Percentiles rank a stretch among this genome's conserved stretches.
These are phyloP conservation scores for Drymonia ruficornis DNA, from an alignment of 2,888 invertebrate species.

Conservation along the genomic window DNA sequence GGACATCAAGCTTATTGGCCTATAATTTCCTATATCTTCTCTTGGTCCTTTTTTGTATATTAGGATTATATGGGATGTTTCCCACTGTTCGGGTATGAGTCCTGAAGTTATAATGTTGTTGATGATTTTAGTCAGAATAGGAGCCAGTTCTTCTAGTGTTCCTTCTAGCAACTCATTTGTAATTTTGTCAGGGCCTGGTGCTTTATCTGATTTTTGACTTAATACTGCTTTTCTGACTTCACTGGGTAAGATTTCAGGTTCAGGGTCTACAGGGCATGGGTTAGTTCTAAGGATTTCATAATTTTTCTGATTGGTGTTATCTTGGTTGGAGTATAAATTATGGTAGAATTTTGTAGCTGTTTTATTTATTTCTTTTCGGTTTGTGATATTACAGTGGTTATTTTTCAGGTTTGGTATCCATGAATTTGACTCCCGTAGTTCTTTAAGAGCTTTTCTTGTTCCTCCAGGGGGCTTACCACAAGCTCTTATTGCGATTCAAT, in stretches of 20 bases:
- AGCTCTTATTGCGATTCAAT: too few species aligned
- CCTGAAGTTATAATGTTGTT: constrained; percentile 16
- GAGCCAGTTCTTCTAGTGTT: constrained; percentile 16
- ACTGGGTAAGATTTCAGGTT: background rate
- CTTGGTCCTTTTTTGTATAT: constrained; percentile 8
- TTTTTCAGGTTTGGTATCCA: constrained; percentile 23
- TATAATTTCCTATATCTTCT: constrained; percentile 6
- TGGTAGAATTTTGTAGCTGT: constrained; percentile 9
- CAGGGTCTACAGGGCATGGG: background rate
- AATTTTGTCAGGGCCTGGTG: constrained; percentile 31
- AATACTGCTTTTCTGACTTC: constrained; percentile 24
- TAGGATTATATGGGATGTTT: constrained; percentile 1
- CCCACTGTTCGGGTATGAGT: constrained; percentile 1
- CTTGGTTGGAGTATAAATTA: constrained; percentile 5
- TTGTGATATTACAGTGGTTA: constrained; percentile 3
- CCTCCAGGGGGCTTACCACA: too few species aligned
- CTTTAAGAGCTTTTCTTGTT: constrained; percentile 24
- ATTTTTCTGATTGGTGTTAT: background rate
- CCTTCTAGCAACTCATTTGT: constrained; percentile 28
- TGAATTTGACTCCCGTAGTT: constrained; percentile 22
- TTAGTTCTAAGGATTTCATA: background rate
- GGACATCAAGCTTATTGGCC: constrained; percentile 9
- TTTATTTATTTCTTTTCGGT: background rate
- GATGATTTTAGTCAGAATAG: constrained; percentile 25
- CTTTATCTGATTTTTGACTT: constrained; percentile 25